Conservation (phyloP, 1,140 invertebrate species). For the Pseudomyrmex cubaensis region DNA sequence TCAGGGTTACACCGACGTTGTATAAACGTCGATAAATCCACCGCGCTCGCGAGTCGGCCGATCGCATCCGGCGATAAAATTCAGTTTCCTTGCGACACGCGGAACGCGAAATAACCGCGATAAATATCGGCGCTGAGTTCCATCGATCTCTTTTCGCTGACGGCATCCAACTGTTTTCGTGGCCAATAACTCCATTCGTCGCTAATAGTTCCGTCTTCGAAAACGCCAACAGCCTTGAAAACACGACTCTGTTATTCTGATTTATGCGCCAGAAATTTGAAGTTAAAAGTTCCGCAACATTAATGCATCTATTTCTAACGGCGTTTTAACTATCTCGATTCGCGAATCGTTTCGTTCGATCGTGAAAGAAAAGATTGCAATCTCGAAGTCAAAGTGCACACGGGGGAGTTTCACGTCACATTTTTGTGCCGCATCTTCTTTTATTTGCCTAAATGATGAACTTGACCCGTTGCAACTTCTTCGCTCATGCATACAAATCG, state of each 20-base stretch:
- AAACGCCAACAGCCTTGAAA: not conserved
- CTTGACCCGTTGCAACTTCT: constrained; percentile 28
- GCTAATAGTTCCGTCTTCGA: constrained; percentile 30
- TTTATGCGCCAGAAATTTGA: too few species aligned
- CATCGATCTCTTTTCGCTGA: constrained; percentile 23
- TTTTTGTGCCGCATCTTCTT: constrained; percentile 9
- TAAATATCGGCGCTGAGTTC: constrained; percentile 41
- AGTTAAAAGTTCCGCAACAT: not conserved
- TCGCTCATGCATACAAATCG: constrained; percentile 62
- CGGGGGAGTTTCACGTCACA: not conserved
- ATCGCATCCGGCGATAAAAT: constrained; percentile 53
- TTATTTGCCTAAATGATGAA: constrained; percentile 42
- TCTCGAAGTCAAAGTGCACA: not conserved
- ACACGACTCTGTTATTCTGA: too few species aligned
- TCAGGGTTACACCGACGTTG: constrained; percentile 66
- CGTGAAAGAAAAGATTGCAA: not conserved
- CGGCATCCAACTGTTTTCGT: constrained; percentile 7
- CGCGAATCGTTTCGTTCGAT: not conserved
- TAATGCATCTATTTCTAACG: too few species aligned
- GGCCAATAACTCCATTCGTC: not conserved
- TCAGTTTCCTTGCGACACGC: constrained; percentile 41
- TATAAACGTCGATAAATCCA: constrained; percentile 69
- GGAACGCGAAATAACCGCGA: constrained; percentile 50
- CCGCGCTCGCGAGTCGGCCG: constrained; percentile 42
- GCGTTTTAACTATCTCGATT: not conserved